Conservation (phyloP, 1,140 invertebrate species). For the Solen grandis region DNA sequence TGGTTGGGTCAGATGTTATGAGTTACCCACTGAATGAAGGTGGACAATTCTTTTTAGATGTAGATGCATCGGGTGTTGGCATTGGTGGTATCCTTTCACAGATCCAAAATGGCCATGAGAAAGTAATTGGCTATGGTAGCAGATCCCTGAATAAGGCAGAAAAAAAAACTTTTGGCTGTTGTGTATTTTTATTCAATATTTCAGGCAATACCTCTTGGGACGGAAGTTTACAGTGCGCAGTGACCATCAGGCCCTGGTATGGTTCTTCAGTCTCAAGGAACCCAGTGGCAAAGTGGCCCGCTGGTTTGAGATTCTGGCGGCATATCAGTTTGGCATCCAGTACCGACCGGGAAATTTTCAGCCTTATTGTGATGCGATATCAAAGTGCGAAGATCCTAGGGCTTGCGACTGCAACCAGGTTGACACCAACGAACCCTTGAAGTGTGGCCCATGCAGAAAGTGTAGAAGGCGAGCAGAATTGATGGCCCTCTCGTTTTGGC, state of each 20-base stretch:
- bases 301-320: slow-evolving; percentile 63
- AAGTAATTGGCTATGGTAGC: no score
- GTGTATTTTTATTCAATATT: no score
- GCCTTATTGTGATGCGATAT: slow-evolving; percentile 64
- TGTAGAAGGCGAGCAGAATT: no score
- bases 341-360: slow-evolving; percentile 64
- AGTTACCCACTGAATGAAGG: no score
- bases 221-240: slow-evolving; percentile 51
- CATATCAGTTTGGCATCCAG: slow-evolving; percentile 61
- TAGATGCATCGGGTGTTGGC: slow-evolving; percentile 61
- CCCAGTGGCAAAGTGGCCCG: slow-evolving; percentile 62
- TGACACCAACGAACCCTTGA: slow-evolving; percentile 2
- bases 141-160: no score
- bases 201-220: slow-evolving; percentile 60
- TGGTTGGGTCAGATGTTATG: no score
- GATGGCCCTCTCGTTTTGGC: background rate
- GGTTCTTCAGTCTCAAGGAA: slow-evolving; percentile 24
- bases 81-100: no score
- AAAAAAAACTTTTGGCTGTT: slow-evolving; percentile 70
- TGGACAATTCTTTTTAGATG: slow-evolving; percentile 58
- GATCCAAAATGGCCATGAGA: slow-evolving; percentile 55
- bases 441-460: no score
- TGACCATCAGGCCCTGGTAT: no score
- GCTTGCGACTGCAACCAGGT: background rate
- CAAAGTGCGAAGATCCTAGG: slow-evolving; percentile 12